Base-by-base conservation (phyloP, 2,888 invertebrate species). In the Rhaphigaster nebulosa region DNA sequence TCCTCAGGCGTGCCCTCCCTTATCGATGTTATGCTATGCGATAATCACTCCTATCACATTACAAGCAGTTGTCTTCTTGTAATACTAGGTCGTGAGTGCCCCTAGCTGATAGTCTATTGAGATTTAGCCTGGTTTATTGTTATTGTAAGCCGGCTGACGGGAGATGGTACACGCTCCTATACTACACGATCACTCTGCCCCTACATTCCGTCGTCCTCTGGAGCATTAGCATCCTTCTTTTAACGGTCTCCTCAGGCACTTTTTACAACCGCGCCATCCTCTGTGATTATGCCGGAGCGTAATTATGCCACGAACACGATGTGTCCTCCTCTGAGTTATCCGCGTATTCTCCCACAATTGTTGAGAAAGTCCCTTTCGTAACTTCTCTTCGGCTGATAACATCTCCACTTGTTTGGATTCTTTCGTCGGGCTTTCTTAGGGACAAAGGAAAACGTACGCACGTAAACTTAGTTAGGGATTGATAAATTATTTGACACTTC, bases 121-220 rank as follows among this genome's bases (percentile, higher is more conserved):
- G 88, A 88, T 88, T 88, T 88, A 56, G 88, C 56, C 88, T 88
- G 88, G 41, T 88, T 88, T 88, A 88, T 88, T 88, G 88, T 60
- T 88, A 88, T 88, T 88, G 88, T 88, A 38, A 34, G 18, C 18
- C 54, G 56, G 41, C 41, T 80, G 80, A 80, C 45, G 54, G 88
- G 54, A 34, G 88, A 88, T 41, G 88, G 38, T 88, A 60, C 88
- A 60, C 41, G 88, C 38, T 60, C 65, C 41, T 38, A 18, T 29
- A 34, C 65, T 41, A 80, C 41, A 45, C 41, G 26, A 10, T 41
- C 84, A 84, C n/a, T n/a, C n/a, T n/a, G n/a, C n/a, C n/a, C n/a
- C n/a, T n/a, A n/a, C 45, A 41, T 38, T 50, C 84, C 84, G 26
- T 26, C 84, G n/a, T 23, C 41, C 41, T n/a, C 45, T 18, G 1